These are phyloP conservation scores for Ctenopoma kingsleyae DNA, from an alignment of 2,797 vertebrate species.

Conservation along the genomic window DNA sequence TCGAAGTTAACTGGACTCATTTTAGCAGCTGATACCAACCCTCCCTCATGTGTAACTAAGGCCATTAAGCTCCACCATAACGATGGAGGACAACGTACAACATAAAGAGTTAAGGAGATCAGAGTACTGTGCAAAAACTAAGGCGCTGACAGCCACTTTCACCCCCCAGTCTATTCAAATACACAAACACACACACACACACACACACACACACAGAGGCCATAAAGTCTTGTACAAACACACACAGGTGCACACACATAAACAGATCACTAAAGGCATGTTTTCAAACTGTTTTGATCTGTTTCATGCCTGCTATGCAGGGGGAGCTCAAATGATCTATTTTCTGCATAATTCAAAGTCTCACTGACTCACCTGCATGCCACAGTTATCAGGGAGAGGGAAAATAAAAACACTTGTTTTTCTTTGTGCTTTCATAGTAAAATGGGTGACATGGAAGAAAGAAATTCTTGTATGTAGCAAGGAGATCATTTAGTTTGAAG, in stretches of 20 bases:
- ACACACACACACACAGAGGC: constrained; percentile 37
- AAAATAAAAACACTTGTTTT: constrained; percentile 13
- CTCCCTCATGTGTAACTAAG: constrained; percentile 61
- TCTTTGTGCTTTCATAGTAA: constrained; percentile 70
- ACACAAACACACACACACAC: constrained; percentile 36
- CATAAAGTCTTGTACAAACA: constrained; percentile 28
- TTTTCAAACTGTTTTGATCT: constrained; percentile 48
- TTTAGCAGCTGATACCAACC: constrained; percentile 54
- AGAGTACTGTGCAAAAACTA: constrained; percentile 68
- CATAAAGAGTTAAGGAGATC: constrained; percentile 47
- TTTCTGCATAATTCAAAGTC: constrained; percentile 42
- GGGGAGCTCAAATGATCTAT: constrained; percentile 11
- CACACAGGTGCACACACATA: constrained; percentile 25
- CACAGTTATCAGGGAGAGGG: constrained; percentile 20
- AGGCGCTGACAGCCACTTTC: constrained; percentile 42
- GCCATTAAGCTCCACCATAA: constrained; percentile 67
- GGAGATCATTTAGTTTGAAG: constrained; percentile 9
- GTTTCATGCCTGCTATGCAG: constrained; percentile 13
- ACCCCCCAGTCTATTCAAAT: not conserved
- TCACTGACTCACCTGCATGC: not conserved
- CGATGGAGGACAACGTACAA: constrained; percentile 52
- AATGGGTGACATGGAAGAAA: constrained; percentile 22
- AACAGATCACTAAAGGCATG: constrained; percentile 55
- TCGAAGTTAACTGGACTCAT: constrained; percentile 27
- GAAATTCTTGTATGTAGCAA: not conserved